Evolutionary conservation across 2,797 vertebrate genomes (phyloP).

Genomic region (Fundulus diaphanus): DNA sequence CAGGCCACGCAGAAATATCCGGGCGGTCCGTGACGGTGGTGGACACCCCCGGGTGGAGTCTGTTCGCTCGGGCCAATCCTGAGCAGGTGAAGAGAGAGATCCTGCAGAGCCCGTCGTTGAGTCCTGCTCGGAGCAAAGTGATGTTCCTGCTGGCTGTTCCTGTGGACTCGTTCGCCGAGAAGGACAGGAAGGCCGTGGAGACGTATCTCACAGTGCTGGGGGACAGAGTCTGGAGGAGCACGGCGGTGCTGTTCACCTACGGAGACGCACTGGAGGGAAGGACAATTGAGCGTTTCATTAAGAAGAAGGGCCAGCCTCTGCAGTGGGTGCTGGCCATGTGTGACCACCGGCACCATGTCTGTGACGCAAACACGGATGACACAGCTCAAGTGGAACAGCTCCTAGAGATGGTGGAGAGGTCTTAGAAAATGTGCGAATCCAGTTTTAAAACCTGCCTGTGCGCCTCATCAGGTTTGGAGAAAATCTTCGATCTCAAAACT

Average conservation of each 20-base stretch:
- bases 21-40: constrained; percentile 47
- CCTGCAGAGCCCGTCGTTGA: neutral
- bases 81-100: constrained; percentile 50
- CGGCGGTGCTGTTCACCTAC: constrained; percentile 64
- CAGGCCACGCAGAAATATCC: constrained; percentile 18
- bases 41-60: constrained; percentile 72
- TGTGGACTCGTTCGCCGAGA: constrained; percentile 55
- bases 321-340: constrained; percentile 61
- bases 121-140: constrained; percentile 5
- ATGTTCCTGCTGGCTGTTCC: constrained; percentile 37
- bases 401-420: constrained; percentile 43
- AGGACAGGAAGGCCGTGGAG: constrained; percentile 50
- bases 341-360: constrained; percentile 38
- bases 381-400: constrained; percentile 38
- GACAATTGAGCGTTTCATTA: constrained; percentile 41
- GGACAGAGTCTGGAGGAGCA: constrained; percentile 36
- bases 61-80: constrained; percentile 44
- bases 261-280: constrained; percentile 46
- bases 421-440: too few relatives aligned
- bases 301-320: constrained; percentile 39
- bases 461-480: too few relatives aligned
- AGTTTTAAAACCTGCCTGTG: neutral
- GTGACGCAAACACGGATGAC: constrained; percentile 33
- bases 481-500: too few relatives aligned
- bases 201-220: constrained; percentile 44